Evolutionary conservation across 1,140 invertebrate genomes (phyloP).

Genomic region (Rhopalosiphum padi): DNA sequence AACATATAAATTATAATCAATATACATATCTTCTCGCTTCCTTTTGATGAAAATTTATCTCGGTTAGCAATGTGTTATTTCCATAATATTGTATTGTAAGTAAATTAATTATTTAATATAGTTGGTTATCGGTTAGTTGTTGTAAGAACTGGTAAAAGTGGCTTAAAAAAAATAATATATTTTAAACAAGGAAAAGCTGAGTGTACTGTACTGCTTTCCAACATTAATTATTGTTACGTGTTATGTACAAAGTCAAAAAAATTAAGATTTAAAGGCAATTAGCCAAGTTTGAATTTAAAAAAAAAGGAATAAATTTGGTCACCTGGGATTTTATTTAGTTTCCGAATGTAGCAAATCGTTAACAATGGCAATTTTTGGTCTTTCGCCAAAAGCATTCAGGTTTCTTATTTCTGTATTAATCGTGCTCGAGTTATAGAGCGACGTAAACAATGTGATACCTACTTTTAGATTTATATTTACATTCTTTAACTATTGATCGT

Average conservation of each 20-base stretch:
- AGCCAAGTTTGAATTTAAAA: neutral
- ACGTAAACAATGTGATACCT: neutral
- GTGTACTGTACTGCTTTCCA: neutral
- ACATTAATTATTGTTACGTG: neutral
- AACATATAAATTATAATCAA: neutral
- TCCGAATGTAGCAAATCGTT: neutral
- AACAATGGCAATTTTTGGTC: neutral
- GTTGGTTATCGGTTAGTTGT: neutral
- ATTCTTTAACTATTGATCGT: neutral
- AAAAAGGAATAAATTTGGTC: neutral
- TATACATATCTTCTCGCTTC: neutral
- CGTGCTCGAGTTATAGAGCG: neutral
- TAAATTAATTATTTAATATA: neutral
- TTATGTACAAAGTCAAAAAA: neutral
- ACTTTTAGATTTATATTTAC: neutral
- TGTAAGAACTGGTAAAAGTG: neutral
- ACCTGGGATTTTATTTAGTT: neutral
- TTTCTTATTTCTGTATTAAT: neutral
- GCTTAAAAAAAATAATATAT: neutral
- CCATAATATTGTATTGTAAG: neutral
- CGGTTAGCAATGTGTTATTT: neutral
- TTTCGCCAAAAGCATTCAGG: neutral
- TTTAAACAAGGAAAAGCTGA: neutral
- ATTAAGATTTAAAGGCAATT: slow-evolving; percentile 19
- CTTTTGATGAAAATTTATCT: neutral